Evolutionary conservation across 2,113 vertebrate genomes (phyloP).

Genomic region (Antigone vipio): DNA sequence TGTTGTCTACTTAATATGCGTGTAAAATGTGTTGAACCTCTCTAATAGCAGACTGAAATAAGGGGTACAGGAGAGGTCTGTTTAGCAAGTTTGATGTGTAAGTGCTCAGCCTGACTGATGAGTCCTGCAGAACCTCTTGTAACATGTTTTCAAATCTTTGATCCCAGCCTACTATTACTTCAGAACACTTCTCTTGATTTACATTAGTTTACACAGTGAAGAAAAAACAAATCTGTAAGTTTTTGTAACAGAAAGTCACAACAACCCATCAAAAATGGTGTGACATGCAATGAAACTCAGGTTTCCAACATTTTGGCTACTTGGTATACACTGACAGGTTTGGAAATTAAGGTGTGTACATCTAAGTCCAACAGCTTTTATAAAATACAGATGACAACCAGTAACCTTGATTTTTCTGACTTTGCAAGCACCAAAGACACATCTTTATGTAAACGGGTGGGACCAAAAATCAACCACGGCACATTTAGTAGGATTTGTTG

Average conservation of each 20-base stretch:
- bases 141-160: not conserved
- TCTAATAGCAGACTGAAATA: not conserved
- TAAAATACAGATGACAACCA: not conserved
- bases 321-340: not conserved
- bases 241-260: not conserved
- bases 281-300: not conserved
- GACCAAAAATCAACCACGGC: not conserved
- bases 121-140: not conserved
- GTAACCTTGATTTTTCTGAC: not conserved
- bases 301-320: not conserved
- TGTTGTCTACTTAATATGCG: not conserved
- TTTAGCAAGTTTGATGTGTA: not conserved
- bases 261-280: not conserved
- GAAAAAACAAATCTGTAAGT: not conserved
- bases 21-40: not conserved
- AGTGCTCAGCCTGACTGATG: too few species aligned
- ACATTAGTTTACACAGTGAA: not conserved
- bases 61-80: not conserved
- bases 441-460: not conserved
- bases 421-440: not conserved
- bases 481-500: not conserved
- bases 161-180: not conserved
- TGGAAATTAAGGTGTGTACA: not conserved
- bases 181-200: not conserved
- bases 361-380: not conserved